Percentiles rank a stretch among this genome's conserved stretches.
Evolutionary conservation across 2,888 invertebrate genomes (phyloP).

Genomic region (Xestia sexstrigata): DNA sequence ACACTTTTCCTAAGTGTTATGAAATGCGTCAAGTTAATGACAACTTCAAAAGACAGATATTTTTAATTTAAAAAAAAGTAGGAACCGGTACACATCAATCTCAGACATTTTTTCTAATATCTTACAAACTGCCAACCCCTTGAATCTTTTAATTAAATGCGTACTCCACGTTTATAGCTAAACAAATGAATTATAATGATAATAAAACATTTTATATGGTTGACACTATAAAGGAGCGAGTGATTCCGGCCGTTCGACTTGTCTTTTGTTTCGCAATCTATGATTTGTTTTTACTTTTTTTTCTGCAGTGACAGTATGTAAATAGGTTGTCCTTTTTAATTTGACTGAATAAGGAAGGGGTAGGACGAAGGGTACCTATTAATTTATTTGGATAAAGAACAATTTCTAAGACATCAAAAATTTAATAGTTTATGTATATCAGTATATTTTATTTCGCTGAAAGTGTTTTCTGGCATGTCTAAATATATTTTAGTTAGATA

Average conservation of each 20-base stretch:
- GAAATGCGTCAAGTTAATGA: background rate
- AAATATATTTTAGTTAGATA: background rate
- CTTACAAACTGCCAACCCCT: constrained; percentile 64
- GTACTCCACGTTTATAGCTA: constrained; percentile 76
- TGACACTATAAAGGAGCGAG: constrained; percentile 68
- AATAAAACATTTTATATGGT: constrained; percentile 81
- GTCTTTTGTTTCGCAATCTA: constrained; percentile 63
- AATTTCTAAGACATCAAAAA: background rate
- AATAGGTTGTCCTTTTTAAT: constrained; percentile 50
- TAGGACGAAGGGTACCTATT: background rate
- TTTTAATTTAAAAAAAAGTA: background rate
- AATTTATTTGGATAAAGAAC: constrained; percentile 21
- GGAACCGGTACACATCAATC: constrained; percentile 47
- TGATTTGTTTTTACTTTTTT: constrained; percentile 65
- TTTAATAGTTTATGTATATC: background rate
- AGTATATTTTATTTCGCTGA: background rate
- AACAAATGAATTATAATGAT: constrained; percentile 85
- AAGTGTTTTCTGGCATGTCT: background rate
- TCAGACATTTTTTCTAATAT: constrained; percentile 45
- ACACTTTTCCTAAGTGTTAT: background rate
- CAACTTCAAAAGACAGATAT: background rate
- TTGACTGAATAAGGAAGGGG: constrained; percentile 32
- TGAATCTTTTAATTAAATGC: constrained; percentile 79
- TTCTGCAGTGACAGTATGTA: constrained; percentile 46
- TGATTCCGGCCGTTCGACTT: constrained; percentile 54